phyloP scores from a whole-genome alignment of 2,113 vertebrate genomes.

The Laticauda colubrina region DNA sequence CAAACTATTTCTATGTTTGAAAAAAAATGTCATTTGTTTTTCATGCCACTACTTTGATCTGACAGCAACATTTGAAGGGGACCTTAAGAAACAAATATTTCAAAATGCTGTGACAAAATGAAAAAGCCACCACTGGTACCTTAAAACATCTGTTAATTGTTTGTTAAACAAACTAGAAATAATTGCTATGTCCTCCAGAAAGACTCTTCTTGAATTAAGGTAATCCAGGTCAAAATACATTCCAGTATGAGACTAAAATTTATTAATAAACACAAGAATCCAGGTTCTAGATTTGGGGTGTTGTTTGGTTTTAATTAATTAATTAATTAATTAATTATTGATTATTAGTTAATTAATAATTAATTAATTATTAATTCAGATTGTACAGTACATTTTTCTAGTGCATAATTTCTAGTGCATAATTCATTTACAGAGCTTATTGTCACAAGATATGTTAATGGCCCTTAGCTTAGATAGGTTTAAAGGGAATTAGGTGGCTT shows the following conservation, averaged over 20 bases:
- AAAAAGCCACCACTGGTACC: background rate
- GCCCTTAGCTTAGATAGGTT: background rate
- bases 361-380: background rate
- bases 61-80: conserved; percentile 8
- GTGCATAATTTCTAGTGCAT: no score
- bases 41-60: conserved; percentile 1
- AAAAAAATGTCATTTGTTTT: conserved; percentile 5
- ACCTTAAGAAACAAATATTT: background rate
- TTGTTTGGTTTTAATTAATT: background rate
- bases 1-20: background rate
- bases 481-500: background rate
- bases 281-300: background rate
- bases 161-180: background rate
- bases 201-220: background rate
- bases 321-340: background rate
- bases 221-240: background rate
- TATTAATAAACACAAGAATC: background rate
- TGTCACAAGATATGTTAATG: background rate
- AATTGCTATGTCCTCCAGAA: background rate
- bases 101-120: background rate
- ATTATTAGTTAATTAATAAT: background rate
- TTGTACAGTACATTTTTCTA: background rate
- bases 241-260: background rate
- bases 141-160: background rate
- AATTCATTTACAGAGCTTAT: background rate